Evolutionary conservation across 2,888 invertebrate species (phyloP).

Genomic region (Molorchus minor): DNA sequence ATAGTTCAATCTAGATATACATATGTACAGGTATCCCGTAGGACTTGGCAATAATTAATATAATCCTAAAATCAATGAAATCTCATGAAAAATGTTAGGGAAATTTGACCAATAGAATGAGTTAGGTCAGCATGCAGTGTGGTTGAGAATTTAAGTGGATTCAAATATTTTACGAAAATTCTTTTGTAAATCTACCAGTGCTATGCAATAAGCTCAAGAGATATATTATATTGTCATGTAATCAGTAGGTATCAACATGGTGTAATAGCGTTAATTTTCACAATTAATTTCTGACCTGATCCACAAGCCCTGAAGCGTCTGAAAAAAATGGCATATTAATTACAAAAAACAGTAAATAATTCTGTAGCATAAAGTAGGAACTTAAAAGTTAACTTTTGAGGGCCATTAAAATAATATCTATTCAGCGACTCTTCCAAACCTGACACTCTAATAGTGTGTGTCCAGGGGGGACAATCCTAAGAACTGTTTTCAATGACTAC

Average conservation of each 20-base stretch:
- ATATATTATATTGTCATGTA: conserved; percentile 60
- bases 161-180: conserved; percentile 30
- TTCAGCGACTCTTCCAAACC: too few relatives aligned
- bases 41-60: conserved; percentile 52
- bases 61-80: conserved; percentile 13
- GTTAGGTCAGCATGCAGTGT: conserved; percentile 38
- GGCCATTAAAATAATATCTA: too few relatives aligned
- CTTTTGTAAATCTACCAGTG: conserved; percentile 44
- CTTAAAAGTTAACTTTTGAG: too few relatives aligned
- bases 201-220: conserved; percentile 51
- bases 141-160: conserved; percentile 27
- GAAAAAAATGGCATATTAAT: too few relatives aligned
- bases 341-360: too few relatives aligned
- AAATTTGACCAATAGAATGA: conserved; percentile 40
- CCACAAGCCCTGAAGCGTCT: too few relatives aligned
- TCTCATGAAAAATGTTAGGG: conserved; percentile 26
- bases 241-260: conserved; percentile 51
- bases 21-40: conserved; percentile 59
- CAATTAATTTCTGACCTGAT: too few relatives aligned
- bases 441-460: too few relatives aligned
- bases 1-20: conserved; percentile 62
- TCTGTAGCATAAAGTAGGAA: too few relatives aligned
- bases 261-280: conserved; percentile 35
- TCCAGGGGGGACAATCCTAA: too few relatives aligned
- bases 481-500: too few relatives aligned